Evolutionary conservation across 1,140 invertebrate genomes (phyloP).

Genomic region (Grapholita molesta): DNA sequence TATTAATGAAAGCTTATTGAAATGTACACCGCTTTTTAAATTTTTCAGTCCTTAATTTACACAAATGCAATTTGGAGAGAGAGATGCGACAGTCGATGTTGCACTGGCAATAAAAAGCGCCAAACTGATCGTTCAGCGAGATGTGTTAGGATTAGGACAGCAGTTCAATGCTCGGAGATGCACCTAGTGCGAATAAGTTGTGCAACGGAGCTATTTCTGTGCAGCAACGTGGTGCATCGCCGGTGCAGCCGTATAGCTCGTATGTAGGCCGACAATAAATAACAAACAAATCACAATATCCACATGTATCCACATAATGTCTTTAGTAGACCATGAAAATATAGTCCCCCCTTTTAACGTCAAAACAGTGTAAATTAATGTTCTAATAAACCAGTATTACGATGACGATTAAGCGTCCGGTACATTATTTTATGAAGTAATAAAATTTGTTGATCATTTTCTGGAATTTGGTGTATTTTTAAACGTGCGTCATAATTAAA

Average conservation of each 20-base stretch:
- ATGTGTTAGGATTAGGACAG: slow-evolving; percentile 54
- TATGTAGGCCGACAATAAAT: slow-evolving; percentile 29
- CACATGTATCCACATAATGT: background rate
- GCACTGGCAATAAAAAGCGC: slow-evolving; percentile 60
- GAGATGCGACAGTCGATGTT: slow-evolving; percentile 35
- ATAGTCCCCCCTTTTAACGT: background rate
- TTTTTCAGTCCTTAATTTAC: background rate
- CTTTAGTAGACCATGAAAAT: background rate
- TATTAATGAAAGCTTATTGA: background rate
- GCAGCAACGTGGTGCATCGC: slow-evolving; percentile 43
- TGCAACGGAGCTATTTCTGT: slow-evolving; percentile 70
- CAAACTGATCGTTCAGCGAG: slow-evolving; percentile 59
- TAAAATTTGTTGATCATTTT: slow-evolving; percentile 52
- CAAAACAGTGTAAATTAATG: slow-evolving; percentile 13
- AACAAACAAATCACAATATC: slow-evolving; percentile 21
- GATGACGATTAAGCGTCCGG: slow-evolving; percentile 10
- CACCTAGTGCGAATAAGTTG: slow-evolving; percentile 68
- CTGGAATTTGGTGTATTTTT: slow-evolving; percentile 42
- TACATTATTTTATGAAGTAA: slow-evolving; percentile 26
- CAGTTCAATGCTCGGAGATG: slow-evolving; percentile 72
- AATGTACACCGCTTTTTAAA: background rate
- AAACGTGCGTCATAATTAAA: slow-evolving; percentile 55
- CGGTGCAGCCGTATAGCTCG: slow-evolving; percentile 18
- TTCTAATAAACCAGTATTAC: slow-evolving; percentile 9
- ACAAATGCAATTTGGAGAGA: slow-evolving; percentile 18